phyloP scores from a whole-genome alignment of 2,888 invertebrate genomes.

The Pyralis farinalis region DNA sequence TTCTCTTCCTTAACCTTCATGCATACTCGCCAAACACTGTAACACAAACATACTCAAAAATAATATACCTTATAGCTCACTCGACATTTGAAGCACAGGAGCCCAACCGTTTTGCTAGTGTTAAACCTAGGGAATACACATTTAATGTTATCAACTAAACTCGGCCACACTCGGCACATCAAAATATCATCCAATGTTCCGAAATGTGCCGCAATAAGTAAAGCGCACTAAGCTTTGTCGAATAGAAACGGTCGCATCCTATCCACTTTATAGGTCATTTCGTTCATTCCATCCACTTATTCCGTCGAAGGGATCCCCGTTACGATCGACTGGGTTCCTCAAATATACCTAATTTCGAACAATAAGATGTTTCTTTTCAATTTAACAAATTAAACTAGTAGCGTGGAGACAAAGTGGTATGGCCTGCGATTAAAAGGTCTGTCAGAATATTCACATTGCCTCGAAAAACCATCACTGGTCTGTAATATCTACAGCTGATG shows the following conservation, averaged over 20 bases:
- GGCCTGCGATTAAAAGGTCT: conserved; percentile 26
- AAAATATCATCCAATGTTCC: background rate
- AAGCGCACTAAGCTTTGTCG: conserved; percentile 46
- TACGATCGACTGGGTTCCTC: conserved; percentile 69
- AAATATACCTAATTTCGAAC: conserved; percentile 74
- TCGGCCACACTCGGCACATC: no score
- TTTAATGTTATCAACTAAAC: no score
- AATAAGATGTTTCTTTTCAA: conserved; percentile 76
- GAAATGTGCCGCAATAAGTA: conserved; percentile 21
- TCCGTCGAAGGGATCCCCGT: conserved; percentile 63
- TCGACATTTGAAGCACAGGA: no score
- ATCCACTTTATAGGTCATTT: conserved; percentile 71
- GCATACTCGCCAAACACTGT: no score
- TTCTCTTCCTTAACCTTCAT: no score
- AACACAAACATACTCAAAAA: no score
- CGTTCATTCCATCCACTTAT: conserved; percentile 75
- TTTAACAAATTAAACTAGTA: conserved; percentile 70
- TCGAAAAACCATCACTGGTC: no score
- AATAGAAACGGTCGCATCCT: conserved; percentile 62
- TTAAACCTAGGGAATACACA: no score
- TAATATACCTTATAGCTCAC: no score
- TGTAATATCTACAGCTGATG: background rate
- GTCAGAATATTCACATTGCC: no score
- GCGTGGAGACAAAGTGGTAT: conserved; percentile 32
- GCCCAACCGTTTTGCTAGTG: no score